These are phyloP conservation scores for Ceramica pisi DNA, from an alignment of 2,888 invertebrate genomes.

Conservation along the genomic window DNA sequence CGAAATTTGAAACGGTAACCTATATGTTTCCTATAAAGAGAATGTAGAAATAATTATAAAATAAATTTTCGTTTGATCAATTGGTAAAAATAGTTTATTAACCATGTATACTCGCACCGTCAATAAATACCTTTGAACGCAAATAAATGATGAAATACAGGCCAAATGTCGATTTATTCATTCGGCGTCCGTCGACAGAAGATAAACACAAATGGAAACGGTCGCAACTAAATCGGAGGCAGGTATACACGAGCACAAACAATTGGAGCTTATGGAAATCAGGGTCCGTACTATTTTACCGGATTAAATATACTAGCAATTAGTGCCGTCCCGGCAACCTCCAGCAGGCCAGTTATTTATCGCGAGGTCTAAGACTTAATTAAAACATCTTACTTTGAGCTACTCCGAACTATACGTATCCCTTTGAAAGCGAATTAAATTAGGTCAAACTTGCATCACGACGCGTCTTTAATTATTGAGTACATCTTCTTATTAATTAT, in stretches of 20 bases:
- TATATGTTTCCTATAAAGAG: constrained; percentile 1
- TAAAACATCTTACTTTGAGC: constrained; percentile 89
- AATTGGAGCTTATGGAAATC: constrained; percentile 90
- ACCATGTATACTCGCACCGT: not conserved
- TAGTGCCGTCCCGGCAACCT: constrained; percentile 83
- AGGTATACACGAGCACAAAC: constrained; percentile 86
- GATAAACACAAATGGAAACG: constrained; percentile 85
- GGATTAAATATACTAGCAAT: constrained; percentile 90
- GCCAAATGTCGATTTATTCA: constrained; percentile 78
- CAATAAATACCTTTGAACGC: constrained; percentile 53
- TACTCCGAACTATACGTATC: constrained; percentile 78
- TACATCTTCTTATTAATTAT: constrained; percentile 56
- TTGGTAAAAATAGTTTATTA: constrained; percentile 1
- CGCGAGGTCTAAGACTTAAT: constrained; percentile 89
- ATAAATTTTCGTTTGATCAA: not conserved
- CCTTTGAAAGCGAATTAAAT: constrained; percentile 83
- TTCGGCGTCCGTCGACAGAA: constrained; percentile 79
- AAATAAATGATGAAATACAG: constrained; percentile 74
- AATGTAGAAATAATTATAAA: not conserved
- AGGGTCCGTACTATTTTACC: constrained; percentile 87
- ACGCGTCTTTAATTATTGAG: constrained; percentile 63
- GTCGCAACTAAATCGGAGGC: constrained; percentile 85
- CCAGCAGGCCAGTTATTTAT: constrained; percentile 87
- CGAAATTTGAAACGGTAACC: not conserved
- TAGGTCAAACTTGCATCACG: constrained; percentile 74